Evolutionary conservation across 2,797 vertebrate genomes (phyloP), one percentile per base, ranked within the genome.

Genomic region (Galagoides demidoff): DNA sequence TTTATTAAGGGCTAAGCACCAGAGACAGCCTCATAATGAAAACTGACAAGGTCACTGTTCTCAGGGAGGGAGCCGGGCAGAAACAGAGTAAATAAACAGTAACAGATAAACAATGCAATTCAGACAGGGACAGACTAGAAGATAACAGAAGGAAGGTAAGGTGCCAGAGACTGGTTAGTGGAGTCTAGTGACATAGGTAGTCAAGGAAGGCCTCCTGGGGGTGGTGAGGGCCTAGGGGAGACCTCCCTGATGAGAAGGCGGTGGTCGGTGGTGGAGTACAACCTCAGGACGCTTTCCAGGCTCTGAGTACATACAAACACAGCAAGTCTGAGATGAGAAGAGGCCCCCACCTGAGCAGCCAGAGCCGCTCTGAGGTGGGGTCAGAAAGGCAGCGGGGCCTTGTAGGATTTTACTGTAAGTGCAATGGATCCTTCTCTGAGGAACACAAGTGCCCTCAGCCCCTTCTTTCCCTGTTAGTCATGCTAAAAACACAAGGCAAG

Each of bases 401-500:
- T 1, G 0, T 14, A 45, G 49, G 37, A 68, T 57, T 74, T 5
- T 7, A 23, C 23, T 27, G 1, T 14, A 55, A 66, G 31, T 3
- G 11, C 39, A 20, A 0, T 0, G 45, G 71, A 23, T 49, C 71
- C 63, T 68, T 66, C 73, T 59, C 78, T 16, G 29, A 77, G 68
- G 92, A 88, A 25, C 39, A 4, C 73, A 70, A 20, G 57, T 7
- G 27, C 27, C 12, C 39, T 64, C 20, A 1, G 11, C 34, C n/a
- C 6, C 22, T 64, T 61, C 39, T 4, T 57, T 94, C 59, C 39
- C 52, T 17, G 13, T 71, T 83, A 89, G 66, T 57, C 89, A 92
- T 27, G 73, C 59, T 96, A 34, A 82, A 74, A 82, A 45, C 70
- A 31, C 34, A 37, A 64, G 91, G 61, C 64, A 93, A 52, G 22